Evolutionary conservation across 2,888 invertebrate genomes (phyloP), one percentile per base, ranked within the genome.

Genomic region (Drosophila peninsularis): DNA sequence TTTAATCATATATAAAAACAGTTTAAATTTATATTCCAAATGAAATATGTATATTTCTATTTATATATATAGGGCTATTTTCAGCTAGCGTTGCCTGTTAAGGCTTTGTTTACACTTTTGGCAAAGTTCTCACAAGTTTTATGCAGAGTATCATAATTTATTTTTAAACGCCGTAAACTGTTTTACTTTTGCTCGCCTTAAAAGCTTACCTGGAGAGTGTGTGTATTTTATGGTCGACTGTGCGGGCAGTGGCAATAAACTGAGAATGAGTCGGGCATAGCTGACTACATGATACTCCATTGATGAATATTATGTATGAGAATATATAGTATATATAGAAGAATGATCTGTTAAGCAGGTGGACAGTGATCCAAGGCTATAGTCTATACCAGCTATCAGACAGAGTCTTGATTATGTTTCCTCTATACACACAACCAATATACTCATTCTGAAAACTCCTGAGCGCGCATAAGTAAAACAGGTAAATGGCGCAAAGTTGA

Each of bases 401-500:
- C n/a, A n/a, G n/a, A n/a, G n/a, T n/a, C n/a, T n/a, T n/a, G n/a
- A n/a, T n/a, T n/a, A n/a, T n/a, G n/a, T n/a, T n/a, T n/a, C n/a
- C n/a, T n/a, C n/a, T n/a, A n/a, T 4, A 24, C 24, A 24, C 24
- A 47, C 17, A 32, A 1, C 47, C 4, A 32, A 47, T 32, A 47
- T 32, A 19, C 47, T 32, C 6, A 1, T 32, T 19, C 19, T 5
- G 6, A 32, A 4, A 3, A 6, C 5, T 13, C 13, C 11, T 30
- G 47, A 30, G 47, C 17, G 47, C 7, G 47, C 17, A 30, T 47
- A 11, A 13, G 19, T 19, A 50, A 50, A 50, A 4, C 49, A 50
- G 49, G 45, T 56, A 66, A 60, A 60, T 64, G 49, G 50, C 27
- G 24, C 19, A 50, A 56, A 63, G 56, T 53, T 42, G 32, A 56